phyloP scores from a whole-genome alignment of 2,113 vertebrate species.

The Pterocles orientalis region DNA sequence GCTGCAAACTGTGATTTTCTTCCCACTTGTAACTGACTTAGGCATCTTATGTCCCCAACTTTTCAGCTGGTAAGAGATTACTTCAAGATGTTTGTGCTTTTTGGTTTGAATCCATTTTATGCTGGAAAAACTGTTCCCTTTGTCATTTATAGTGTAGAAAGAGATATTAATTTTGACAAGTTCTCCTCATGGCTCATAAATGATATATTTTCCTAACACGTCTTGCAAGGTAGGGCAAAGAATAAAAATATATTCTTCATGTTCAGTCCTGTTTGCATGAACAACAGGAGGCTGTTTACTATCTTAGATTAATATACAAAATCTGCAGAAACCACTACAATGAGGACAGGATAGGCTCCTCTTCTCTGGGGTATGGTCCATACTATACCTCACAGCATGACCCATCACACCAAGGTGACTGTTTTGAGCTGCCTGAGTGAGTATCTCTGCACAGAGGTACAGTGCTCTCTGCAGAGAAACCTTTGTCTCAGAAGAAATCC shows the following conservation, averaged over 20 bases:
- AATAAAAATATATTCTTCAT: not conserved
- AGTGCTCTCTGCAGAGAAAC: not conserved
- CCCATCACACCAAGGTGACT: not conserved
- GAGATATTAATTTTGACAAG: constrained; percentile 4
- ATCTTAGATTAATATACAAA: not conserved
- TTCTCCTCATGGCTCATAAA: not conserved
- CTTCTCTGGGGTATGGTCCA: not conserved
- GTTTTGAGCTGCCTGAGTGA: not conserved
- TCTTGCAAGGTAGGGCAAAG: not conserved
- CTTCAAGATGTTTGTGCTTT: not conserved
- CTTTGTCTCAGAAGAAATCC: not conserved
- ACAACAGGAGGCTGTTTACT: not conserved
- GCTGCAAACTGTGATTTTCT: not conserved
- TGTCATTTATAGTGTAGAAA: not conserved
- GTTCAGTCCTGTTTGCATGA: not conserved
- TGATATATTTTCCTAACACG: not conserved
- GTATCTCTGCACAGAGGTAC: not conserved
- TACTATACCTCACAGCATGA: not conserved
- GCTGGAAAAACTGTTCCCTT: not conserved
- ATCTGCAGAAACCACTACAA: not conserved
- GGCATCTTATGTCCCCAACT: not conserved
- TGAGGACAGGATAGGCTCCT: not conserved
- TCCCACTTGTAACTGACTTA: not conserved
- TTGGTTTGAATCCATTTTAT: not conserved
- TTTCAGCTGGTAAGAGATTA: not conserved